These are phyloP conservation scores for Pomacea canaliculata DNA, from an alignment of 2,888 invertebrate genomes.

Conservation along the genomic window DNA sequence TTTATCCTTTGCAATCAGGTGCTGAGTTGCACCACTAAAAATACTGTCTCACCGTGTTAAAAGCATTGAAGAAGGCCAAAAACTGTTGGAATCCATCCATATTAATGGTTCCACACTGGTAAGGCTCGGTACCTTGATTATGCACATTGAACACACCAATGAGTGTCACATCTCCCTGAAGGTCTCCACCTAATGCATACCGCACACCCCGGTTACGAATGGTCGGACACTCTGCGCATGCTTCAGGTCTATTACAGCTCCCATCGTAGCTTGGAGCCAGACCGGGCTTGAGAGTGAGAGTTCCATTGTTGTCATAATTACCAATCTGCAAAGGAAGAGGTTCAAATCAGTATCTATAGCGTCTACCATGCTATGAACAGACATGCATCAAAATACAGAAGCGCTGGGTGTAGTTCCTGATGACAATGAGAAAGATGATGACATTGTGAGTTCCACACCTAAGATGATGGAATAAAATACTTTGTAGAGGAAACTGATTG, in stretches of 20 bases:
- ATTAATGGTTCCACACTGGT: conserved; percentile 54
- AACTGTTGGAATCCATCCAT: conserved; percentile 60
- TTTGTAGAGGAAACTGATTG: too few species aligned
- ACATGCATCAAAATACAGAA: too few species aligned
- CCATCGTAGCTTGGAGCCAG: conserved; percentile 38
- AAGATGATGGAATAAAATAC: too few species aligned
- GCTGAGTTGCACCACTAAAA: neutral
- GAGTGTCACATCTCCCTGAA: conserved; percentile 50
- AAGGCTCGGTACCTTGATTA: conserved; percentile 46
- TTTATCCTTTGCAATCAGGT: too few species aligned
- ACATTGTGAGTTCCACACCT: too few species aligned
- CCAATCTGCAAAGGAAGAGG: conserved; percentile 50
- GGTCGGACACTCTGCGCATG: conserved; percentile 61
- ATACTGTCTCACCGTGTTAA: conserved; percentile 23
- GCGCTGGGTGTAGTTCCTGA: too few species aligned
- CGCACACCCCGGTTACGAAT: conserved; percentile 44
- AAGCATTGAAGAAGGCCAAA: conserved; percentile 66
- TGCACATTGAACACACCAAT: conserved; percentile 55
- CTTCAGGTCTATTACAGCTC: conserved; percentile 52
- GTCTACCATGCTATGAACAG: neutral
- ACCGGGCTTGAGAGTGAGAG: conserved; percentile 17
- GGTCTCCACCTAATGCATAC: conserved; percentile 26
- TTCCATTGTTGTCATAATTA: conserved; percentile 38
- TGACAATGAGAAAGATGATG: too few species aligned
- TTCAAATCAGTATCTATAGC: neutral